Evolutionary conservation across 2,113 vertebrate genomes (phyloP).

Genomic region (Chaenogobius annularis): DNA sequence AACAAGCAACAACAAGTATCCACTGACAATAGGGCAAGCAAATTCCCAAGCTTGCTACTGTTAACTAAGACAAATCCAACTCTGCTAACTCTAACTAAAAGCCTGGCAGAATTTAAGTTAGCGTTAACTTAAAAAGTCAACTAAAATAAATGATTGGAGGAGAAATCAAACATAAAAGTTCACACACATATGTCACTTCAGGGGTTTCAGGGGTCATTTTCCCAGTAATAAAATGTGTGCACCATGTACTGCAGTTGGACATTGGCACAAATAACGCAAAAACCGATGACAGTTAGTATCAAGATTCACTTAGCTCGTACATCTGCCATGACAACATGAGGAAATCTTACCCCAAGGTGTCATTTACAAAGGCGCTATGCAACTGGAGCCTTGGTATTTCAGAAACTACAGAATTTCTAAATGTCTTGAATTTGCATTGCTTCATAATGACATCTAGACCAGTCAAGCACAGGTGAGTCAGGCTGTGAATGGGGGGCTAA

Average conservation of each 20-base stretch:
- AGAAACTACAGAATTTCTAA: neutral
- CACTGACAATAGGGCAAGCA: neutral
- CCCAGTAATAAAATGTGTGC: neutral
- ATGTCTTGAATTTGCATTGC: neutral
- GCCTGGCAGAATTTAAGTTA: too few relatives aligned
- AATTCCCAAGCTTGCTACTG: neutral
- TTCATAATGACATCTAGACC: too few relatives aligned
- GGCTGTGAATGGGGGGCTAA: neutral
- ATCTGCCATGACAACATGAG: neutral
- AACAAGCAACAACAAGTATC: neutral
- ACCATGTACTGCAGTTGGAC: neutral
- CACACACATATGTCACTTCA: neutral
- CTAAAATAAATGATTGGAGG: neutral
- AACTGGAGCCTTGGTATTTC: neutral
- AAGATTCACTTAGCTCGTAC: neutral
- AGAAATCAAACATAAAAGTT: neutral
- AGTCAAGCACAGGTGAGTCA: neutral
- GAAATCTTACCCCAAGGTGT: neutral
- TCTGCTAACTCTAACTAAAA: too few relatives aligned
- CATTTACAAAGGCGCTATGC: neutral
- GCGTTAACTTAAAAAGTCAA: neutral
- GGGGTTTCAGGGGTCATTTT: neutral
- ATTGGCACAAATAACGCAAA: neutral
- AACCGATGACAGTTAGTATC: constrained; percentile 1
- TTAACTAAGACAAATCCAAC: too few relatives aligned